Base-by-base conservation (phyloP, 2,888 invertebrate genomes). In the Petrolisthes manimaculis region DNA sequence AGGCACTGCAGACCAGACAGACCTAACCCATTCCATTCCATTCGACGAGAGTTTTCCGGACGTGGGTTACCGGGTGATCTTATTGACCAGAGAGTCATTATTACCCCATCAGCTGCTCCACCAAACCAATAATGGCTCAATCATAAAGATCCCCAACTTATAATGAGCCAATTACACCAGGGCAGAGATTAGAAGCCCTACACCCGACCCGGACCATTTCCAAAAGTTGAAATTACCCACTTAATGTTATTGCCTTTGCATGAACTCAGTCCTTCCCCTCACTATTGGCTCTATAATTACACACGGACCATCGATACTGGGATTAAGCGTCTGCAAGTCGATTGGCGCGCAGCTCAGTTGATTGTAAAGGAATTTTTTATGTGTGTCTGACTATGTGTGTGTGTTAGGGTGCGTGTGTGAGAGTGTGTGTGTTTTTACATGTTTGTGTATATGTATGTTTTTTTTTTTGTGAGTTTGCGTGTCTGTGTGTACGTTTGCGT, bases 131-230 rank as follows among this genome's bases (percentile, higher is more conserved):
- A 86, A 86, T 86, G 82, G 86, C 21, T 81, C 82, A 86, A 86
- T 86, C 86, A 86, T 86, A 86, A 86, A 86, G 86, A 86, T 86
- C 86, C 86, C 75, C 82, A 86, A 86, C 86, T 86, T 86, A 81
- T 86, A 86, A 86, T 86, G 86, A 86, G 82, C 77, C 86, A 86
- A 86, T 86, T 86, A 86, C 86, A 82, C 61, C 24, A 37, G 71
- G 71, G 86, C 75, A 53, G 82, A 67, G 82, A 82, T 82, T 86
- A 86, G 75, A 74, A 53, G 82, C 77, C 86, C 69, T 86, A 86
- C 82, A 86, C 82, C 75, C 77, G 75, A n/a, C 61, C 82, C 61
- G 56, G 53, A 56, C 86, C 81, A 82, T 74, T 74, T 79, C 74
- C 82, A 86, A 86, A 86, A 86, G 86, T 86, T 86, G 86, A 37